Conservation (phyloP, 1,140 invertebrate genomes). For the Venustaconcha ellipsiformis region DNA sequence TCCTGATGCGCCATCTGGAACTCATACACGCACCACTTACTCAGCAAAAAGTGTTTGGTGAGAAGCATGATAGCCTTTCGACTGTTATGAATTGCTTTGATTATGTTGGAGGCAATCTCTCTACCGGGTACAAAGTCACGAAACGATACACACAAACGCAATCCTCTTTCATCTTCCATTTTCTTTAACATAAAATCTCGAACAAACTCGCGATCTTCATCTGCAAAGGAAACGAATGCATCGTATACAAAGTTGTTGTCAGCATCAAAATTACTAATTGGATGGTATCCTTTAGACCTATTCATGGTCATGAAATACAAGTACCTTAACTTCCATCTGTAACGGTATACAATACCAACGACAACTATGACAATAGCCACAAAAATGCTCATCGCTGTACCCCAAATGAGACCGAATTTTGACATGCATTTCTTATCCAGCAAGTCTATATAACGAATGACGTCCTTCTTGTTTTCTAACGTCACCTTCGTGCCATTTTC, state of each 20-base stretch:
- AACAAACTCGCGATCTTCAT: slow-evolving; percentile 38
- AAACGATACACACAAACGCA: slow-evolving; percentile 50
- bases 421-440: too few relatives aligned
- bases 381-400: background rate
- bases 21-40: slow-evolving; percentile 78
- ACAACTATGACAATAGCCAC: slow-evolving; percentile 1
- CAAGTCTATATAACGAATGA: too few relatives aligned
- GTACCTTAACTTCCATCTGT: slow-evolving; percentile 48
- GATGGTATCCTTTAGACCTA: slow-evolving; percentile 1
- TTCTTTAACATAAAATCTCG: slow-evolving; percentile 18
- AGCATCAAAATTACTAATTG: background rate
- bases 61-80: slow-evolving; percentile 75
- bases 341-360: slow-evolving; percentile 8
- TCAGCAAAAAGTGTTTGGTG: slow-evolving; percentile 74
- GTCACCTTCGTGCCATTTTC: too few relatives aligned
- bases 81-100: slow-evolving; percentile 75
- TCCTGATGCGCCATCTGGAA: slow-evolving; percentile 51
- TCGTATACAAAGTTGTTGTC: slow-evolving; percentile 18
- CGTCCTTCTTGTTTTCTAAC: too few relatives aligned
- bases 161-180: slow-evolving; percentile 20
- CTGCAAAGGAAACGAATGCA: slow-evolving; percentile 50
- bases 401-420: too few relatives aligned
- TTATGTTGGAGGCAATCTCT: slow-evolving; percentile 74
- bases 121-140: slow-evolving; percentile 51
- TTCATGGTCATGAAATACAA: slow-evolving; percentile 35